phyloP scores from a whole-genome alignment of 2,888 invertebrate genomes.

The Drosophila multiciliata region DNA sequence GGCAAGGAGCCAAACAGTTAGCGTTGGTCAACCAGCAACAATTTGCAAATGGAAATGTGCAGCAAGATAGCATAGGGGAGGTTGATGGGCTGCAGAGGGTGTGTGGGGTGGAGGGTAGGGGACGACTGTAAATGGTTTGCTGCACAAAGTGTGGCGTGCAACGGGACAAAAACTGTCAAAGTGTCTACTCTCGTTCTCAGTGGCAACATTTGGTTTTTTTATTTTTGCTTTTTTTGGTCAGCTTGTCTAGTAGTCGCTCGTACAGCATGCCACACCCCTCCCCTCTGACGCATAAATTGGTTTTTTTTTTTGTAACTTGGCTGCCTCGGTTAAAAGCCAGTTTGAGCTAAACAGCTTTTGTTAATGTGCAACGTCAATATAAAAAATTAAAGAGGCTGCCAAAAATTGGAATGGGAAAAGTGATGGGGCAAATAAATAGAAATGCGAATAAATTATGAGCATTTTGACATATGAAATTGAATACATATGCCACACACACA shows the following conservation, averaged over 20 bases:
- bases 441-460: constrained; percentile 57
- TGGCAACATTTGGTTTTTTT: background rate
- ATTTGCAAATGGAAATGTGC: constrained; percentile 54
- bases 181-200: constrained; percentile 43
- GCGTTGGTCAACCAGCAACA: constrained; percentile 22
- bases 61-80: background rate
- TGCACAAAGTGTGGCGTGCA: constrained; percentile 58
- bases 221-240: constrained; percentile 9
- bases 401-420: constrained; percentile 18
- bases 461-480: constrained; percentile 69
- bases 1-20: constrained; percentile 3
- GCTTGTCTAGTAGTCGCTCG: constrained; percentile 15
- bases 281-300: background rate
- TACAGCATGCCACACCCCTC: background rate
- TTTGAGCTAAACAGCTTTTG: constrained; percentile 76
- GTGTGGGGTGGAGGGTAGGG: background rate
- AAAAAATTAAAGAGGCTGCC: constrained; percentile 18
- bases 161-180: constrained; percentile 76
- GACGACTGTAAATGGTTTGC: background rate
- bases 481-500: constrained; percentile 26
- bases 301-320: constrained; percentile 19
- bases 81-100: background rate
- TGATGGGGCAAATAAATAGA: constrained; percentile 50
- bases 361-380: constrained; percentile 71
- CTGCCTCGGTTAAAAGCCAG: constrained; percentile 43